Percentiles rank a stretch among this genome's conserved stretches.
Evolutionary conservation across 2,797 vertebrate genomes (phyloP).

Genomic region (Falco cherrug): DNA sequence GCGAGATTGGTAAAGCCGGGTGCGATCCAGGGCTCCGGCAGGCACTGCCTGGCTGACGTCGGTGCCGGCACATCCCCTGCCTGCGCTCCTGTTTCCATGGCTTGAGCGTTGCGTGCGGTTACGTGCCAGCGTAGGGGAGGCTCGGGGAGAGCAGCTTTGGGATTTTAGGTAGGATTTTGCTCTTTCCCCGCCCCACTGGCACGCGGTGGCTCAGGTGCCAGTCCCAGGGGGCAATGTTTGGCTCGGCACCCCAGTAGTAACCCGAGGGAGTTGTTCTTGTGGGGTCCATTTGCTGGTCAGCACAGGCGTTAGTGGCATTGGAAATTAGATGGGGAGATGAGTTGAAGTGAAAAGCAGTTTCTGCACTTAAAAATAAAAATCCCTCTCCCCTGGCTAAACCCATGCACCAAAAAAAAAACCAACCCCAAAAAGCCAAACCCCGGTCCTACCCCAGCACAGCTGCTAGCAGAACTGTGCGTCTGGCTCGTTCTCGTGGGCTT

Average conservation of each 20-base stretch:
- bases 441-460: rapidly evolving
- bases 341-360: neutral
- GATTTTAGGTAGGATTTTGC: neutral
- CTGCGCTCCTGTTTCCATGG: neutral
- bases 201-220: rapidly evolving
- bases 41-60: neutral
- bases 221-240: neutral
- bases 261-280: neutral
- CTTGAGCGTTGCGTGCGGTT: neutral
- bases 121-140: neutral
- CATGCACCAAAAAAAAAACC: neutral
- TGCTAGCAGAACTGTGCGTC: neutral
- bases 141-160: neutral
- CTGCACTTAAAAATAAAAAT: neutral
- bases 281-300: neutral
- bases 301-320: neutral
- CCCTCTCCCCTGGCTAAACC: neutral
- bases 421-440: neutral
- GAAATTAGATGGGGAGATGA: neutral
- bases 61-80: neutral
- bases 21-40: neutral
- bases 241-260: neutral
- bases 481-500: neutral
- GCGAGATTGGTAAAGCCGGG: neutral
- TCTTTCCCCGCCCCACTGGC: rapidly evolving